Evolutionary conservation across 2,113 vertebrate species (phyloP), one percentile per base, ranked within the genome.

Genomic region (Chloropsis cyanopogon): DNA sequence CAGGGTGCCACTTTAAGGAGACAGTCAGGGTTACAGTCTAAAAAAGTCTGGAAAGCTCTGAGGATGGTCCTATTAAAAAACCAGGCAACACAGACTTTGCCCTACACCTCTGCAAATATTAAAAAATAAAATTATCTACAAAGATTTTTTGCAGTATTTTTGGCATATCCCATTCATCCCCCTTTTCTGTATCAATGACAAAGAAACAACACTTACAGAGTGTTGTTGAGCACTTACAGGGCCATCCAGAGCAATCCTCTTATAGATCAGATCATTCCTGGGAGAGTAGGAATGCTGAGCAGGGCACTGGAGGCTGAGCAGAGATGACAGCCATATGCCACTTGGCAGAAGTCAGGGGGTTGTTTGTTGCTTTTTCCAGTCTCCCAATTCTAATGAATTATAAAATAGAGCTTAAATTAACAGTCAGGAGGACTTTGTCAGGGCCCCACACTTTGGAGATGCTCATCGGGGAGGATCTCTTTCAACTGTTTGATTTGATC

Each of bases 261-360:
- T 9, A 47, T 0, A 44, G 60, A 70, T 31, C 79, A 86, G 82
- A 41, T 81, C 73, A 5, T 52, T 64, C 93, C 93, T 93, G 73
- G 47, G 79, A 88, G 66, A 73, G 82, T 53, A 85, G 68, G 42
- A 85, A 70, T 46, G 63, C 56, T 80, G 93, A 61, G 89, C 79
- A 23, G 66, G 78, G 94, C 63, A 41, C 81, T 41, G 82, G 90
- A 94, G 85, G 87, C 75, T 93, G 92, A 96, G 80, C 76, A 86
- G 72, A 64, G 93, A 95, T 90, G 96, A 96, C 94, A 96, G 88
- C 95, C 95, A 86, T 86, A 97, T 94, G 94, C 47, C 92, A 81
- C 90, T 96, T 77, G 90, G 92, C 94, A 95, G 82, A 94, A 94
- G 72, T 42, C 15, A 1, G 60, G 64, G 86, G 47, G 50, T 15